Conservation (phyloP, 1,140 invertebrate species). For the Ceratosolen solmsi region DNA sequence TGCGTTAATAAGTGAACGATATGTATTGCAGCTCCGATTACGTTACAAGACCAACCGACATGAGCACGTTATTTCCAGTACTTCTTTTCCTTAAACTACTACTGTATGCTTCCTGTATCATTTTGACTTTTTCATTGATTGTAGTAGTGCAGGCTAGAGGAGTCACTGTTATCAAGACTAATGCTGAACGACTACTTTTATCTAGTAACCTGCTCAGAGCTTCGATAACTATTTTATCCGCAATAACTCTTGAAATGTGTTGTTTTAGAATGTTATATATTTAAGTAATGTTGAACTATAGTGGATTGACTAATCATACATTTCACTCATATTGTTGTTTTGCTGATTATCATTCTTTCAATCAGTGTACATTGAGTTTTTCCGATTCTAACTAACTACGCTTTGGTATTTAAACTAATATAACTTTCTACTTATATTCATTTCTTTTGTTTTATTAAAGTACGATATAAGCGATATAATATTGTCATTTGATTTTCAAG, state of each 20-base stretch:
- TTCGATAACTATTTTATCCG: background rate
- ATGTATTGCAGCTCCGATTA: background rate
- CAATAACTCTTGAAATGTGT: background rate
- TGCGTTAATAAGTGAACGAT: background rate
- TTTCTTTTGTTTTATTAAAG: too few relatives aligned
- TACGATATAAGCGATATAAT: too few relatives aligned
- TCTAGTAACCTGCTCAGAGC: background rate
- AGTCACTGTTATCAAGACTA: background rate
- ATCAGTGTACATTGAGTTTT: background rate
- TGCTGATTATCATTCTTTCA: background rate
- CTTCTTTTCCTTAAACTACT: background rate
- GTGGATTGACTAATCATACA: background rate
- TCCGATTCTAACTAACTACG: background rate
- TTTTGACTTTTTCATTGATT: background rate
- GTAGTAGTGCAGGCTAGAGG: background rate
- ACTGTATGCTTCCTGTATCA: slow-evolving; percentile 7
- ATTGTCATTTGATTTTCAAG: too few relatives aligned
- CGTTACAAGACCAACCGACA: slow-evolving; percentile 1
- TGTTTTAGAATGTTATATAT: background rate
- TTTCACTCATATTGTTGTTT: too few relatives aligned
- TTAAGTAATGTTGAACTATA: background rate
- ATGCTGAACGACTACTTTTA: background rate
- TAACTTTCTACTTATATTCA: too few relatives aligned
- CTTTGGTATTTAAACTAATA: too few relatives aligned
- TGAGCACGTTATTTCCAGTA: background rate